phyloP scores from a whole-genome alignment of 2,888 invertebrate species.

The Sinohyriopsis cumingii region DNA sequence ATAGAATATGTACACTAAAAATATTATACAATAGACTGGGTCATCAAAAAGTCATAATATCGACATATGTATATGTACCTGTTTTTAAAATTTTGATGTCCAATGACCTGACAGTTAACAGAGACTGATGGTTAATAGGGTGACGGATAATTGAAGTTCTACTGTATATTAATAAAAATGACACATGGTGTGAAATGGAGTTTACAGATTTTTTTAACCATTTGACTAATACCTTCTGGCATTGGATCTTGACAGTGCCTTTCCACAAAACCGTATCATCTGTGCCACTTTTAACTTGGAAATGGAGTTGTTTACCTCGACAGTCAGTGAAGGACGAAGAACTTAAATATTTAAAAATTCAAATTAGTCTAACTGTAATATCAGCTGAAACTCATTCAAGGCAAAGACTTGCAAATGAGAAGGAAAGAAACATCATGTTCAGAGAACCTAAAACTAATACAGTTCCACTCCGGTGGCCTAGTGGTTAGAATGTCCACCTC shows the following conservation, averaged over 20 bases:
- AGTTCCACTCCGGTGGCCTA: no score
- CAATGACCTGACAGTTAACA: no score
- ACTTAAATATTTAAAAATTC: conserved; percentile 66
- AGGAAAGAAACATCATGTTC: not conserved
- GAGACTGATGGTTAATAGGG: no score
- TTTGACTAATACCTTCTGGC: conserved; percentile 60
- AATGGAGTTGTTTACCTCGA: conserved; percentile 79
- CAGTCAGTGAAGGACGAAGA: conserved; percentile 78
- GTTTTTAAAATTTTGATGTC: no score
- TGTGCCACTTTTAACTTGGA: conserved; percentile 79
- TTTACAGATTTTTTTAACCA: not conserved
- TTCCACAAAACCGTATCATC: conserved; percentile 81
- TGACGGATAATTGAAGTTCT: not conserved
- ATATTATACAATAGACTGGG: no score
- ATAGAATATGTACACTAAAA: no score
- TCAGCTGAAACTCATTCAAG: not conserved
- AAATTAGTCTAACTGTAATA: not conserved
- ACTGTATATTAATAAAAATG: not conserved
- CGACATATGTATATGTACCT: no score
- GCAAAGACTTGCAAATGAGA: not conserved
- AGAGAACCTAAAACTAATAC: not conserved
- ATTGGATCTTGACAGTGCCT: conserved; percentile 78
- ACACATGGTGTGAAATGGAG: not conserved
- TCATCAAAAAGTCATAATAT: no score
- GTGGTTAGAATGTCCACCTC: no score